Evolutionary conservation across 2,888 invertebrate genomes (phyloP).

Genomic region (Apodemia mormo): DNA sequence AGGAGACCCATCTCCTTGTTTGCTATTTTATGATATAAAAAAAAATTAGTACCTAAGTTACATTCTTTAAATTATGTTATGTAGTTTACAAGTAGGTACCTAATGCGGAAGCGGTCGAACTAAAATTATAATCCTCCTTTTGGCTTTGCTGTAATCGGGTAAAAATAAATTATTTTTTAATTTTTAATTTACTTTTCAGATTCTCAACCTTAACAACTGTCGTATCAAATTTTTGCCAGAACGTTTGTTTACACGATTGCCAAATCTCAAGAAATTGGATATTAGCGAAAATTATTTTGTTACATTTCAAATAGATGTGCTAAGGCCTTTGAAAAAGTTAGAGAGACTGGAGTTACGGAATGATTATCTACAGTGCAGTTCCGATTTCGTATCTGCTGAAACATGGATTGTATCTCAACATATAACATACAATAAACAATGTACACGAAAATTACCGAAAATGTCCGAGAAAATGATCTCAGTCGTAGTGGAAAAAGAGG

Average conservation of each 20-base stretch:
- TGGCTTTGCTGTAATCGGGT: too few species aligned
- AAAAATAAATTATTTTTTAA: too few species aligned
- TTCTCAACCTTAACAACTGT: constrained; percentile 82
- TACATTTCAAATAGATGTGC: constrained; percentile 68
- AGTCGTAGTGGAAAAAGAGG: constrained; percentile 51
- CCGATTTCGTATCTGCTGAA: constrained; percentile 62
- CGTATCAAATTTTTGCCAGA: constrained; percentile 79
- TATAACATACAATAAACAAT: constrained; percentile 73
- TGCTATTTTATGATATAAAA: too few species aligned
- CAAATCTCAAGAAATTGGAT: constrained; percentile 80
- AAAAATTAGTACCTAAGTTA: too few species aligned
- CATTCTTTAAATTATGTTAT: too few species aligned
- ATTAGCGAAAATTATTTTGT: constrained; percentile 83
- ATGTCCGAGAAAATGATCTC: constrained; percentile 82
- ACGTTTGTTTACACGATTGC: constrained; percentile 75
- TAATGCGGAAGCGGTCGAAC: too few species aligned
- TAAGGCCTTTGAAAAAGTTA: constrained; percentile 73
- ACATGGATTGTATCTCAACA: constrained; percentile 62
- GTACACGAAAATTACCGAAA: constrained; percentile 63
- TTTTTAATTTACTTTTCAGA: constrained; percentile 55
- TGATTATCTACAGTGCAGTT: constrained; percentile 82
- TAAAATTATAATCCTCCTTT: too few species aligned
- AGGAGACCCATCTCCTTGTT: too few species aligned
- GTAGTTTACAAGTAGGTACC: too few species aligned
- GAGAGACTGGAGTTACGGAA: constrained; percentile 76